A percentile compares a stretch with the other conserved stretches of the same genome.
phyloP scores from a whole-genome alignment of 92 coral and sea anemone species.

The Isaurus tuberculatus region DNA sequence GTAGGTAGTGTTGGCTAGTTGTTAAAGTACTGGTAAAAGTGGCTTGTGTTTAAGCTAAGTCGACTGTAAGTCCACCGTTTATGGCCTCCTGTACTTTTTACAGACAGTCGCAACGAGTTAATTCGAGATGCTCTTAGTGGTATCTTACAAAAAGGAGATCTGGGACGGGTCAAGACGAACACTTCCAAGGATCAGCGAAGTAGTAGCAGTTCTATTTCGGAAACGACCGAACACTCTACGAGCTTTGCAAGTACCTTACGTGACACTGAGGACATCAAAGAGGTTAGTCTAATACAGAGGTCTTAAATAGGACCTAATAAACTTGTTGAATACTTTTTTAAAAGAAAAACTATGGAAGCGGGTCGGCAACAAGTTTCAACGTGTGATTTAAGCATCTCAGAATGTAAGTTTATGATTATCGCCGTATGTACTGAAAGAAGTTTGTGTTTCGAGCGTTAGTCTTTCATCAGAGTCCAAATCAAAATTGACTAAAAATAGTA shows the following conservation, averaged over 20 bases:
- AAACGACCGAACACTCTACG: conserved; percentile 57
- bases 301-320: neutral
- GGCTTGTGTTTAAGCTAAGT: neutral
- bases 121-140: conserved; percentile 75
- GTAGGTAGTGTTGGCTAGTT: too few species aligned
- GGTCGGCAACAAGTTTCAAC: too few species aligned
- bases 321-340: too few species aligned
- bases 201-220: conserved; percentile 67
- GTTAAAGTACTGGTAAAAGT: too few species aligned
- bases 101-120: conserved; percentile 86
- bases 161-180: conserved; percentile 35
- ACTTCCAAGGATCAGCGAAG: conserved; percentile 46
- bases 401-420: too few species aligned
- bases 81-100: neutral
- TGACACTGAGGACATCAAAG: conserved; percentile 78
- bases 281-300: conserved; percentile 52
- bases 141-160: conserved; percentile 69
- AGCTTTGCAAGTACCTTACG: conserved; percentile 73
- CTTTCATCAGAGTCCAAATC: too few species aligned
- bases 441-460: too few species aligned
- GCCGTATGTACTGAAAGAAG: too few species aligned
- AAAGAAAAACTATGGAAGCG: too few species aligned
- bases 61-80: neutral
- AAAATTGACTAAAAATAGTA: too few species aligned
- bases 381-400: too few species aligned